Evolutionary conservation across 1,140 invertebrate genomes (phyloP).

Genomic region (Plectrocnemia conspersa): DNA sequence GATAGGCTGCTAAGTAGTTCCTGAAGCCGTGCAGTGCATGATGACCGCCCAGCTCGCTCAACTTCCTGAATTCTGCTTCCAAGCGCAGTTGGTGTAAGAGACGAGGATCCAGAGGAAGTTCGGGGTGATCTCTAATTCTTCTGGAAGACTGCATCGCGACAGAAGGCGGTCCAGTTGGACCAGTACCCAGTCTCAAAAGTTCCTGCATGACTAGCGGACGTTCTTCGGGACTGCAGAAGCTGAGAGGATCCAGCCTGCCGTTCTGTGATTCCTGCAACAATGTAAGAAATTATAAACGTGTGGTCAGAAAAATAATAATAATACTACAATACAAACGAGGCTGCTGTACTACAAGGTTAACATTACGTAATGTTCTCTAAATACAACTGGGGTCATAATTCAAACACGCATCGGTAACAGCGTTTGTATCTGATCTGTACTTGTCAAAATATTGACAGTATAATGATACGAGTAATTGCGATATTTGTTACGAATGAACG

Average conservation of each 20-base stretch:
- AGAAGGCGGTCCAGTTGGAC: constrained; percentile 9
- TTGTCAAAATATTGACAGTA: constrained; percentile 21
- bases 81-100: constrained; percentile 45
- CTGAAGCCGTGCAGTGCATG: constrained; percentile 34
- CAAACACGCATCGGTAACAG: neutral
- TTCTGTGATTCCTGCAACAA: constrained; percentile 34
- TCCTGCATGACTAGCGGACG: constrained; percentile 29
- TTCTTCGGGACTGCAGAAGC: constrained; percentile 28
- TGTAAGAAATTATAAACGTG: constrained; percentile 9
- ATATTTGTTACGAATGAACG: constrained; percentile 26
- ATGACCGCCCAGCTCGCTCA: constrained; percentile 42
- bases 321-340: neutral
- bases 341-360: neutral
- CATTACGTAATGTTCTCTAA: neutral
- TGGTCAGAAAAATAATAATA: neutral
- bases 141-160: constrained; percentile 4
- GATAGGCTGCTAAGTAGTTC: constrained; percentile 36
- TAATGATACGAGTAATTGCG: constrained; percentile 25
- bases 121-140: constrained; percentile 8
- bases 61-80: constrained; percentile 46
- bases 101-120: constrained; percentile 36
- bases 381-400: neutral
- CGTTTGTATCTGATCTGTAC: neutral
- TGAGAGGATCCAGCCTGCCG: constrained; percentile 31
- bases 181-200: constrained; percentile 19